Evolutionary conservation across 1,140 invertebrate species (phyloP).

Genomic region (Brachionus paranguensis): DNA sequence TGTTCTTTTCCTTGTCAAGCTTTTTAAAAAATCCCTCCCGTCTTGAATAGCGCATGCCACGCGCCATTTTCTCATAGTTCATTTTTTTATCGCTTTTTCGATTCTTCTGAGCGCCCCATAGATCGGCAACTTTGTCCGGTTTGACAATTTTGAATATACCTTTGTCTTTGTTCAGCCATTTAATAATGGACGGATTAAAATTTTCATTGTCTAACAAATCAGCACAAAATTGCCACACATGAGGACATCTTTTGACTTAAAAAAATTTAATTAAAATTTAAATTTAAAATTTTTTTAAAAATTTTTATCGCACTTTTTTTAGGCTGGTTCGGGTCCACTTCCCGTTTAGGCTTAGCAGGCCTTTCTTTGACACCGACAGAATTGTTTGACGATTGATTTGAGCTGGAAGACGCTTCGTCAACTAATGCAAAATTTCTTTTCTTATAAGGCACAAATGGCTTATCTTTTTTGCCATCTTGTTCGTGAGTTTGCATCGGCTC

Average conservation of each 20-base stretch:
- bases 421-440: background rate
- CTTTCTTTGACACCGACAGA: background rate
- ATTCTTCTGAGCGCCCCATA: constrained; percentile 38
- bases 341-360: background rate
- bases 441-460: constrained; percentile 31
- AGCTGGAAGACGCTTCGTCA: background rate
- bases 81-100: constrained; percentile 39
- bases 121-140: constrained; percentile 26
- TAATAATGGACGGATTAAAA: constrained; percentile 27
- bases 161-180: constrained; percentile 39
- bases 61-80: constrained; percentile 40
- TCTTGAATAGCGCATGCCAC: constrained; percentile 38
- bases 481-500: background rate
- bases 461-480: background rate
- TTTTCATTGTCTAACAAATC: constrained; percentile 37
- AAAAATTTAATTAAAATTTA: background rate
- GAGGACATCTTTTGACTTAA: constrained; percentile 30
- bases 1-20: constrained; percentile 34
- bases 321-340: background rate
- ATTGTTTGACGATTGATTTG: background rate
- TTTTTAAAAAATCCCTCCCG: constrained; percentile 39
- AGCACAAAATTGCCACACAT: constrained; percentile 39
- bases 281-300: background rate
- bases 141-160: constrained; percentile 39
- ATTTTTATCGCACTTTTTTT: constrained; percentile 15